Evolutionary conservation across 2,113 vertebrate genomes (phyloP).

Genomic region (Baryphthengus martii): DNA sequence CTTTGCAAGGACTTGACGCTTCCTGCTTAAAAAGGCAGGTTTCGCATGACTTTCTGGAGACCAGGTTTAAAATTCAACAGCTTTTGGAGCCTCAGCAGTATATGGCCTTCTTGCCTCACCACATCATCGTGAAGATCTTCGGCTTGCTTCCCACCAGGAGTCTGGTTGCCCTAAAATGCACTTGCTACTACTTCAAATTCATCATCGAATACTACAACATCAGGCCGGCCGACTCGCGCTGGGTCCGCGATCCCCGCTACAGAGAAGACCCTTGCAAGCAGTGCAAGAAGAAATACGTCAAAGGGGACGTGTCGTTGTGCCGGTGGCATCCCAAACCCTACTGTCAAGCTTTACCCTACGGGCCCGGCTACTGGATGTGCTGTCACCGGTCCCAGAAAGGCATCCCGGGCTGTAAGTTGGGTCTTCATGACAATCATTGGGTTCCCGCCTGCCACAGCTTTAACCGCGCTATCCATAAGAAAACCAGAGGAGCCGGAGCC

Average conservation of each 20-base stretch:
- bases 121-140: constrained; percentile 90
- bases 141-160: constrained; percentile 85
- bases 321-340: constrained; percentile 97
- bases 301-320: constrained; percentile 91
- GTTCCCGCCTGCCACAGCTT: constrained; percentile 91
- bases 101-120: constrained; percentile 88
- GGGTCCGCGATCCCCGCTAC: constrained; percentile 94
- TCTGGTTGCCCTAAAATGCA: constrained; percentile 91
- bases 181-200: constrained; percentile 89
- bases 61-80: constrained; percentile 89
- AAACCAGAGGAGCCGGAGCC: constrained; percentile 63
- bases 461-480: constrained; percentile 84
- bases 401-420: constrained; percentile 88
- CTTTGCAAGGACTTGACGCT: constrained; percentile 53
- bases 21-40: constrained; percentile 74
- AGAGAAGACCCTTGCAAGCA: constrained; percentile 95
- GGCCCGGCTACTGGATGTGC: constrained; percentile 97
- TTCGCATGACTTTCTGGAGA: constrained; percentile 88
- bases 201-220: constrained; percentile 90
- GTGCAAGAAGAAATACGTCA: constrained; percentile 88
- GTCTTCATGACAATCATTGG: constrained; percentile 98
- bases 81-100: constrained; percentile 91
- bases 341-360: constrained; percentile 91
- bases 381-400: constrained; percentile 86
- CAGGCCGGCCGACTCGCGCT: constrained; percentile 89